Conservation (phyloP, 2,113 vertebrate genomes). For the Emydura subglobosa region DNA sequence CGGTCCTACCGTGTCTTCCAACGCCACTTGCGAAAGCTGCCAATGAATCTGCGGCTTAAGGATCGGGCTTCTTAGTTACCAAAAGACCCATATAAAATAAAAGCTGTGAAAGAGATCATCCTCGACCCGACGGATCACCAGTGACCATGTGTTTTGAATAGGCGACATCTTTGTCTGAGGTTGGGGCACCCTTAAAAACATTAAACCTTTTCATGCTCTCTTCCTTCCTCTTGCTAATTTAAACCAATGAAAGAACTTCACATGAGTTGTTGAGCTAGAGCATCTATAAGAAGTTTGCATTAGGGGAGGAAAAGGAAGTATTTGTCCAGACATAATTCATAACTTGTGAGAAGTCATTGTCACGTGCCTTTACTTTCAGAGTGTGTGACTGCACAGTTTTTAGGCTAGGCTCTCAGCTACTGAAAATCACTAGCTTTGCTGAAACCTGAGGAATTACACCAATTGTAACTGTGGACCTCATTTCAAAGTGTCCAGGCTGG, state of each 20-base stretch:
- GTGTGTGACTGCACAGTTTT: background rate
- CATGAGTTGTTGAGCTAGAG: background rate
- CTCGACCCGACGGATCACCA: no score
- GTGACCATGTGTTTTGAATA: background rate
- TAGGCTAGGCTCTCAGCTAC: background rate
- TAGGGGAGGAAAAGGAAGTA: background rate
- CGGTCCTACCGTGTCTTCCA: no score
- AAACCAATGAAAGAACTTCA: background rate
- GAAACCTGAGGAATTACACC: background rate
- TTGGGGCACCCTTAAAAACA: background rate
- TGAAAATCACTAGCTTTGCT: no score
- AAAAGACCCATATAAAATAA: no score
- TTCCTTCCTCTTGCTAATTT: background rate
- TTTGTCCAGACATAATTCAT: background rate
- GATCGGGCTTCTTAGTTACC: no score
- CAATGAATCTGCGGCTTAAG: no score
- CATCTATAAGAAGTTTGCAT: background rate
- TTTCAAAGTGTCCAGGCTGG: background rate
- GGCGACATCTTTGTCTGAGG: background rate
- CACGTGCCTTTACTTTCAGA: rapidly evolving
- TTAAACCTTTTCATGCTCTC: background rate
- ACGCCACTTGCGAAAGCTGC: no score
- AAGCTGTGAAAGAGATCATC: no score
- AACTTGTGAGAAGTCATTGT: background rate
- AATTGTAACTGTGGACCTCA: background rate